Conservation (phyloP, 1,140 invertebrate species). For the Drosophila sp. region DNA sequence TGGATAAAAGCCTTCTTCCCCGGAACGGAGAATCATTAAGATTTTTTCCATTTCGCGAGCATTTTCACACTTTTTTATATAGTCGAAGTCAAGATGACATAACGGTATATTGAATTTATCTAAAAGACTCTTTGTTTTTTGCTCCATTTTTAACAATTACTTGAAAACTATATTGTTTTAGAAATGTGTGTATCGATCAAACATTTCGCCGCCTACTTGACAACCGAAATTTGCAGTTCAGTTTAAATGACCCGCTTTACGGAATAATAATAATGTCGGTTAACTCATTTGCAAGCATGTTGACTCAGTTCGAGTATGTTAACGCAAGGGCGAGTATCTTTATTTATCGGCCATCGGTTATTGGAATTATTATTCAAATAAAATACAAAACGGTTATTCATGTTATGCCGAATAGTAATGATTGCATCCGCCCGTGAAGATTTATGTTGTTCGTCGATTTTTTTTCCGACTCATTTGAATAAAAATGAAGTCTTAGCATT, state of each 20-base stretch:
- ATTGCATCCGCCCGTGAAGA: no score
- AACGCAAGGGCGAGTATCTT: no score
- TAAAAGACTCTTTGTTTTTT: slow-evolving; percentile 81
- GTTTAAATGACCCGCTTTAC: not conserved
- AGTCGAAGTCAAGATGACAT: slow-evolving; percentile 85
- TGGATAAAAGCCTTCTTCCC: slow-evolving; percentile 88
- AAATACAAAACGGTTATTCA: no score
- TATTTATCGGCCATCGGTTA: no score
- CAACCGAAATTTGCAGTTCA: not conserved
- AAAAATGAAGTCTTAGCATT: no score
- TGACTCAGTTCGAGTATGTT: no score
- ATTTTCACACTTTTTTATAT: slow-evolving; percentile 84
- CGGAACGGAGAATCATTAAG: slow-evolving; percentile 85
- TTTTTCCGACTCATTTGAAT: no score
- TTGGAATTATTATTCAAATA: no score
- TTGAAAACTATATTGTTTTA: not conserved
- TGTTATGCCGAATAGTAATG: no score
- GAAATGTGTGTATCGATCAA: slow-evolving; percentile 10
- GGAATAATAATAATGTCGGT: not conserved
- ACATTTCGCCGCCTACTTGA: slow-evolving; percentile 11
- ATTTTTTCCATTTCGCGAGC: slow-evolving; percentile 86
- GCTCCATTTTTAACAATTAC: slow-evolving; percentile 16
- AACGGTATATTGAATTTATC: slow-evolving; percentile 86
- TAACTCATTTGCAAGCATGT: no score
- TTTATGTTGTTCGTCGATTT: no score